Evolutionary conservation across 2,888 invertebrate species (phyloP), one percentile per base, ranked within the genome.

Genomic region (Polymixis flavicincta): DNA sequence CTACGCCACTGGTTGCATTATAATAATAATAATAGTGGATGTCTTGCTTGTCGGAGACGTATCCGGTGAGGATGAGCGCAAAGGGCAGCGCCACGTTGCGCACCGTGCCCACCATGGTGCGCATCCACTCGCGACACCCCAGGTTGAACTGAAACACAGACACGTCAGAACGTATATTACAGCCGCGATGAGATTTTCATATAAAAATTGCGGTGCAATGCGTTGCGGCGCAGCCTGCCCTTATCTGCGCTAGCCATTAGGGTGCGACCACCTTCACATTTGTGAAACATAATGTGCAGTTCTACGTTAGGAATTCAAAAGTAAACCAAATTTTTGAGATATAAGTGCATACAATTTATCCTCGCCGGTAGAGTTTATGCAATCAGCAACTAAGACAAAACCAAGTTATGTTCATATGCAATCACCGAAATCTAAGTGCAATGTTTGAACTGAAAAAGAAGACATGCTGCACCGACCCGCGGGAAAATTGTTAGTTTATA

Each of bases 61-160:
- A 97, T 64, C 98, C 98, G 6, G 97, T 97, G 80, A 98, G 95
- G 8, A 98, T 95, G 76, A 98, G 96, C 17, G 98, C 97, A 80
- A 98, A 91, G 74, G 98, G 97, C 89, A 98, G 97, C 60, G 98
- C 98, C 61, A 97, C 90, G 90, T 97, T 98, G 88, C 98, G 97
- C 70, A 98, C 96, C 14, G 98, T 97, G 57, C 98, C 98, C 72
- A 98, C 97, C 91, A 98, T 90, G 0, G 98, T 97, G 79, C 98
- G 95, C 94, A 97, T 97, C 98, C 98, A 98, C 89, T 97, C 96
- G 69, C 97, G 97, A 87, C 98, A 98, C 25, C 97, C 97, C 80
- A 98, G 92, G 84, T 95, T 92, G 93, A 97, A 98, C 98, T 98
- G 92, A 14, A 92, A 71, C 25, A 63, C 22, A 52, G 19, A 48